Percentiles rank a stretch among this genome's conserved stretches.
Conservation (phyloP, 2,888 invertebrate species). For the Amphipoea lucens region DNA sequence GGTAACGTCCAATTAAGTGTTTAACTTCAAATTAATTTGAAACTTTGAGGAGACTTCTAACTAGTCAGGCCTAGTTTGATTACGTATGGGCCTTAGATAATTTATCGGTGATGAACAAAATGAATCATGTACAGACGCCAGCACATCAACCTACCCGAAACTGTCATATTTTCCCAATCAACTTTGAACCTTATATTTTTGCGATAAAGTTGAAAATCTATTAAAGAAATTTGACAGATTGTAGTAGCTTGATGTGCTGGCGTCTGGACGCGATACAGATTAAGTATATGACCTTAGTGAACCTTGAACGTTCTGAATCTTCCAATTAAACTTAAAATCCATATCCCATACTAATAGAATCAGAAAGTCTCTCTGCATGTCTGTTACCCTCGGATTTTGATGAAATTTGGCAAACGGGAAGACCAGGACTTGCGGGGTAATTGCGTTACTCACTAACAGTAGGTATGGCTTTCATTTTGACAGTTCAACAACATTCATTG, state of each 20-base stretch:
- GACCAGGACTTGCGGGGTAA: not conserved
- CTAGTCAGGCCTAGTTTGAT: conserved; percentile 20
- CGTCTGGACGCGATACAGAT: not conserved
- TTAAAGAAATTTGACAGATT: too few species aligned
- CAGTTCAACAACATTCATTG: too few species aligned
- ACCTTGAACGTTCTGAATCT: not conserved
- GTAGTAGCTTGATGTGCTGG: too few species aligned
- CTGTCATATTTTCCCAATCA: too few species aligned
- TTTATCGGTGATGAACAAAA: conserved; percentile 1
- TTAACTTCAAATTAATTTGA: conserved; percentile 54
- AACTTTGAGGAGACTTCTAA: conserved; percentile 34
- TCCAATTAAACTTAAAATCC: too few species aligned
- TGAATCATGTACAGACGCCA: not conserved
- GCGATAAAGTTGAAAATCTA: too few species aligned
- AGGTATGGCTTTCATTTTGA: too few species aligned
- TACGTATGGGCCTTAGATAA: not conserved
- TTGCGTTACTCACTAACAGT: too few species aligned
- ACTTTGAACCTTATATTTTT: too few species aligned
- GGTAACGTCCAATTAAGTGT: conserved; percentile 40
- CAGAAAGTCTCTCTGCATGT: not conserved
- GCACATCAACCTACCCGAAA: too few species aligned
- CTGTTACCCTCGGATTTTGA: not conserved
- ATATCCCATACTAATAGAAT: not conserved
- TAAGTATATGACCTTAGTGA: not conserved
- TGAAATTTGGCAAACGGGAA: not conserved